phyloP scores from a whole-genome alignment of 1,140 invertebrate species.

The Drosophila persimilis region DNA sequence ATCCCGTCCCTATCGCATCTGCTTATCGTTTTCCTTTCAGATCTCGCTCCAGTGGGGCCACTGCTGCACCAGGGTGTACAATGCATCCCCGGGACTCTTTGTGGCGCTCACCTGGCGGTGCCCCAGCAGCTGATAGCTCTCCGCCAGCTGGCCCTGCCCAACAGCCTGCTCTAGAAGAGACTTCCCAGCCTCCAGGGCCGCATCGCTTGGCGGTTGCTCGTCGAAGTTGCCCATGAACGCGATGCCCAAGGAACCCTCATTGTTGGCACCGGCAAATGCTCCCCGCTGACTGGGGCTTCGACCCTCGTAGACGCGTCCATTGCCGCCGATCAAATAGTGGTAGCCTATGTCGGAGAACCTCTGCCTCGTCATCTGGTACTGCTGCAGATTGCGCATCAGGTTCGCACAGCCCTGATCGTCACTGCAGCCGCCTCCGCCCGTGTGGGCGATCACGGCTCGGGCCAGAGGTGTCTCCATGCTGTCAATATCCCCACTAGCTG shows the following conservation, averaged over 20 bases:
- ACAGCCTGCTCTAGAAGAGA: conserved; percentile 86
- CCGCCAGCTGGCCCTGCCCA: conserved; percentile 83
- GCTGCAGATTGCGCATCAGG: conserved; percentile 84
- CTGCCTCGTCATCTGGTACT: conserved; percentile 83
- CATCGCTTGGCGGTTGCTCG: conserved; percentile 80
- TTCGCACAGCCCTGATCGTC: conserved; percentile 82
- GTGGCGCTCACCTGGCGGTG: conserved; percentile 86
- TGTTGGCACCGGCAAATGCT: conserved; percentile 85
- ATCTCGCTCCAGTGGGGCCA: conserved; percentile 85
- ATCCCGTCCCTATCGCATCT: not conserved
- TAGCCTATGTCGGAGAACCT: conserved; percentile 85
- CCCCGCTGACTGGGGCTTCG: conserved; percentile 85
- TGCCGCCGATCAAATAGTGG: conserved; percentile 87
- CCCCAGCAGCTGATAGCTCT: conserved; percentile 86
- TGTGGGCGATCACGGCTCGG: conserved; percentile 85
- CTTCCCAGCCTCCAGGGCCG: conserved; percentile 84
- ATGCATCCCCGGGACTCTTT: conserved; percentile 86
- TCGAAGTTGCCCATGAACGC: conserved; percentile 85
- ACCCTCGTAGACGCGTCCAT: conserved; percentile 87
- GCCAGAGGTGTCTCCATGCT: conserved; percentile 83
- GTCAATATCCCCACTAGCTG: conserved; percentile 80
- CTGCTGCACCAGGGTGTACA: conserved; percentile 85
- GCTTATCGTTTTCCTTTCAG: not conserved
- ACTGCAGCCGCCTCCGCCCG: conserved; percentile 83
- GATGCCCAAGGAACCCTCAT: conserved; percentile 85